Evolutionary conservation across 64 coral and sea anemone species (phyloP).

Genomic region (Catalaphyllia jardinei): DNA sequence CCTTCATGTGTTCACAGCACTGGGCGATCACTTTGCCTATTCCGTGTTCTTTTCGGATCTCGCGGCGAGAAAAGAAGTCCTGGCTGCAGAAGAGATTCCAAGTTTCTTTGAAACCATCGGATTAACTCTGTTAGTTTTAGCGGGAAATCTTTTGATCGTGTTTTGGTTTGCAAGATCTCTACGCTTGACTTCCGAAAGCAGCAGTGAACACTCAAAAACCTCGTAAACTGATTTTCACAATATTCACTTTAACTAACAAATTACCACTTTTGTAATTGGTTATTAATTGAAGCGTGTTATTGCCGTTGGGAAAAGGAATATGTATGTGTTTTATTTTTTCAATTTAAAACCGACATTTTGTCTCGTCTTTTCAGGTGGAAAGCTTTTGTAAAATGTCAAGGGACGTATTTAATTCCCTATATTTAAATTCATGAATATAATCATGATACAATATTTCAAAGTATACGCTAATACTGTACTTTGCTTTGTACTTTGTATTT

Average conservation of each 20-base stretch:
- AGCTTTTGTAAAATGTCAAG: too few relatives aligned
- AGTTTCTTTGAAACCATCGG: slow-evolving; percentile 69
- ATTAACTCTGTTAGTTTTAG: slow-evolving; percentile 59
- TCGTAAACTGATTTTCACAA: background rate
- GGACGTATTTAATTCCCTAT: too few relatives aligned
- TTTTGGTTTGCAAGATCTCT: slow-evolving; percentile 60
- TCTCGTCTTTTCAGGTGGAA: too few relatives aligned
- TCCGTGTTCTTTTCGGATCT: slow-evolving; percentile 30
- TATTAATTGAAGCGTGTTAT: background rate
- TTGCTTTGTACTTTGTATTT: too few relatives aligned
- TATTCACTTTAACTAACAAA: background rate
- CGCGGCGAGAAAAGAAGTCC: slow-evolving; percentile 11
- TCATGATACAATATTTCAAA: too few relatives aligned
- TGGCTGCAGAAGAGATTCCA: slow-evolving; percentile 21
- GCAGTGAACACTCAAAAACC: background rate
- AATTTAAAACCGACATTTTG: too few relatives aligned
- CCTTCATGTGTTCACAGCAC: slow-evolving; percentile 67
- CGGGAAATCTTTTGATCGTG: slow-evolving; percentile 69
- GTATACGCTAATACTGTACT: too few relatives aligned
- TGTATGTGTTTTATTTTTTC: too few relatives aligned
- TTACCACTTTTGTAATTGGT: background rate
- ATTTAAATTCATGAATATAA: too few relatives aligned
- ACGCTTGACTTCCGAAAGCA: background rate
- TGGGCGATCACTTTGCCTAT: slow-evolving; percentile 48
- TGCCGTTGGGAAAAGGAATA: background rate